A percentile compares a stretch with the other conserved stretches of the same genome.
Conservation (phyloP, 2,888 invertebrate genomes). For the Linnaemya tessellans region DNA sequence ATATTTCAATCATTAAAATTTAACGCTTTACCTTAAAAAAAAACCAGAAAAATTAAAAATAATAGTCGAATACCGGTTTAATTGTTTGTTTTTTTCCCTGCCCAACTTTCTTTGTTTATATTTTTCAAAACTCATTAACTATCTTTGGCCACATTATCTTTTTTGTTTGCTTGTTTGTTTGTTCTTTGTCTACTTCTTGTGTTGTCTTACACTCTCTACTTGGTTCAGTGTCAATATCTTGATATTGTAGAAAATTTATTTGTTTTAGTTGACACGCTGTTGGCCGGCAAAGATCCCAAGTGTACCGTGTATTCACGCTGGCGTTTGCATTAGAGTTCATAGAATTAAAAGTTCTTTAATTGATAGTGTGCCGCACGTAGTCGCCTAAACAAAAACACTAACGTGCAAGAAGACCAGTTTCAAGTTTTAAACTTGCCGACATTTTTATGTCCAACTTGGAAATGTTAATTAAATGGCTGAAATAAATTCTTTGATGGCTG, state of each 20-base stretch:
- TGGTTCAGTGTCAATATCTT: constrained; percentile 52
- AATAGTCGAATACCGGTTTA: neutral
- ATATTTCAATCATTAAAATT: constrained; percentile 1
- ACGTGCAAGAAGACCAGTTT: neutral
- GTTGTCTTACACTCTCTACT: neutral
- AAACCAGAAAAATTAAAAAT: too few relatives aligned
- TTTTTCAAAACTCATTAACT: constrained; percentile 45
- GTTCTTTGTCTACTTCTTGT: neutral
- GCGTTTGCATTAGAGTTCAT: constrained; percentile 22
- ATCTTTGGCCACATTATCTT: constrained; percentile 47
- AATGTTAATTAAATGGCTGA: constrained; percentile 66
- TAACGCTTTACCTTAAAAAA: neutral
- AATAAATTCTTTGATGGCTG: constrained; percentile 29
- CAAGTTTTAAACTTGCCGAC: constrained; percentile 53
- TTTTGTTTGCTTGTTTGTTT: constrained; percentile 8
- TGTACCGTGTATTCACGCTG: neutral
- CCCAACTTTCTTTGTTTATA: neutral
- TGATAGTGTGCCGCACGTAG: neutral
- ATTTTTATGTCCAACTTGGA: constrained; percentile 49
- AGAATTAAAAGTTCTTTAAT: constrained; percentile 27
- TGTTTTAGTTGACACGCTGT: constrained; percentile 14
- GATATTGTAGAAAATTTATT: constrained; percentile 63
- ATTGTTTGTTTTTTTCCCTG: neutral
- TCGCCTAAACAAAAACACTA: constrained; percentile 3
- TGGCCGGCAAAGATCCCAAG: neutral